phyloP scores from a whole-genome alignment of 2,113 vertebrate genomes.

The Hyla sarda region DNA sequence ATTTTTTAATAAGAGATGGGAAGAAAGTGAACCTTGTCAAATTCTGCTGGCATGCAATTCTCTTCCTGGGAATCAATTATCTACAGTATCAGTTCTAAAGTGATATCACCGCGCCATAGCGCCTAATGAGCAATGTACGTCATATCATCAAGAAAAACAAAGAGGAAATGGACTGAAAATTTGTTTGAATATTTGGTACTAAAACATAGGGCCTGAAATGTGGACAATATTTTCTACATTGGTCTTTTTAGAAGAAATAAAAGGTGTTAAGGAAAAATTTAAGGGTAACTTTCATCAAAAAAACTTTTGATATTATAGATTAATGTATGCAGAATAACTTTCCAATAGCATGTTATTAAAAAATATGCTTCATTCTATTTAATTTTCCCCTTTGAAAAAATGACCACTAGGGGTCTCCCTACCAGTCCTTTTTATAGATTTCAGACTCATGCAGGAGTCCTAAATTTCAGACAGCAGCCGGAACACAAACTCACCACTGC shows the following conservation, averaged over 20 bases:
- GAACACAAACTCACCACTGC: too few relatives aligned
- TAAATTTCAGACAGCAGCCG: too few relatives aligned
- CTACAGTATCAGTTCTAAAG: constrained; percentile 30
- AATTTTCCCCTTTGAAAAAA: too few relatives aligned
- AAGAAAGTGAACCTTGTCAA: constrained; percentile 51
- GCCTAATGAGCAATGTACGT: constrained; percentile 10
- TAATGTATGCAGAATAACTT: too few relatives aligned
- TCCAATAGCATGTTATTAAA: too few relatives aligned
- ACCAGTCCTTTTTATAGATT: too few relatives aligned
- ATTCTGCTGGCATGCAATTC: constrained; percentile 8
- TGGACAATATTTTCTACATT: not conserved
- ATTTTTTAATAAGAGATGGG: constrained; percentile 47
- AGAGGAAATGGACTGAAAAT: constrained; percentile 32
- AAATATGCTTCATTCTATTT: too few relatives aligned
- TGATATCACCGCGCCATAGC: constrained; percentile 12
- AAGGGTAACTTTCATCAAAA: too few relatives aligned
- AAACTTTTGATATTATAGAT: too few relatives aligned
- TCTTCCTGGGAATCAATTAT: constrained; percentile 48
- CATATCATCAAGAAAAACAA: not conserved
- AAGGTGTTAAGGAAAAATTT: too few relatives aligned
- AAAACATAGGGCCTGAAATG: constrained; percentile 13
- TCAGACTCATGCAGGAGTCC: too few relatives aligned
- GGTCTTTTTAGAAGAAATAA: not conserved
- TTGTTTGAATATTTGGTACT: not conserved
- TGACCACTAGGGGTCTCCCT: too few relatives aligned